Base-by-base conservation (phyloP, 2,797 vertebrate species). In the Cirrhinus mrigala region DNA sequence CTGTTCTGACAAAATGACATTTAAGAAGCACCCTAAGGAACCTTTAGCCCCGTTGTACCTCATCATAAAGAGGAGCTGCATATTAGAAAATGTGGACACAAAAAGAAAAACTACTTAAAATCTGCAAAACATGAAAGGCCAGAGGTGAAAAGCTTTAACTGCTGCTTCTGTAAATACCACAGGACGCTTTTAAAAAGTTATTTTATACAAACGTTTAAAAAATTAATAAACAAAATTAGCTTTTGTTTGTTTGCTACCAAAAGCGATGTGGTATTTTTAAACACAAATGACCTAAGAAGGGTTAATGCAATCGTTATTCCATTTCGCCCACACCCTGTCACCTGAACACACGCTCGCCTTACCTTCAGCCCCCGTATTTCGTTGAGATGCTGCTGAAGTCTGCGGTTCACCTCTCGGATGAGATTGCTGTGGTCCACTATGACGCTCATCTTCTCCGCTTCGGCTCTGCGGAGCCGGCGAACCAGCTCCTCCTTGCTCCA, bases 321-420 rank as follows among this genome's bases (percentile, higher is more conserved):
- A 44, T 5, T 33, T 64, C 82, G 48, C 60, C 29, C 29, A 40
- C 58, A 33, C 29, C 60, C 58, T 68, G 46, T 76, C 15, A 83
- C 22, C 71, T 66, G 60, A 40, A 50, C 29, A 6, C 14, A 24
- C 18, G n/a, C 52, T 71, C 0, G 46, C 44, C 83, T 95, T 96
- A 98, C 98, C 98, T 99, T 99, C 89, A 99, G 93, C 85, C 97
- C 96, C 73, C 98, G 96, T 85, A 99, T 99, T 94, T 99, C 98
- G 90, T 96, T 96, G 50, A 99, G 96, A 93, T 99, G 97, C 89
- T 97, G 96, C 95, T 99, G 98, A 54, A 99, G 96, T 68, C 97
- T 96, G 83, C 98, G 97, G 94, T 99, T 99, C 90, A 99, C 97
- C 93, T 98, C 98, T 60, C 96, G 96, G 95, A 99, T 99, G 90